phyloP scores from a whole-genome alignment of 2,113 vertebrate species.

The Lycaon pictus region DNA sequence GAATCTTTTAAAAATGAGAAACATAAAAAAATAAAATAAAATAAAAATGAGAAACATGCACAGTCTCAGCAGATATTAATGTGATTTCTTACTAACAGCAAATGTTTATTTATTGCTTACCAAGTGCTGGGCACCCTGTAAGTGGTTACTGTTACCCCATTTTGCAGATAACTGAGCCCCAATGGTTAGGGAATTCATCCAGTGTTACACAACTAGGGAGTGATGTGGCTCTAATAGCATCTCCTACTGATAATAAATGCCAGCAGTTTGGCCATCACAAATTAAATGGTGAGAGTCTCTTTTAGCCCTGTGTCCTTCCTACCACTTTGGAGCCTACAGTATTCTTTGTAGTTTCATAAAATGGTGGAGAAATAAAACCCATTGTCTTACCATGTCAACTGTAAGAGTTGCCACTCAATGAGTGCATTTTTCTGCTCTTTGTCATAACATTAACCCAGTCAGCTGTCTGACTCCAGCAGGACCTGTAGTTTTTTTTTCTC shows the following conservation, averaged over 20 bases:
- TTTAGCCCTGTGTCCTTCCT: background rate
- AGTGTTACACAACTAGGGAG: background rate
- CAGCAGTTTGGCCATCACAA: background rate
- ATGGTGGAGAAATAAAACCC: slow-evolving; percentile 1
- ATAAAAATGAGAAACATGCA: background rate
- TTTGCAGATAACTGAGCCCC: background rate
- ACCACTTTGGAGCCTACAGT: background rate
- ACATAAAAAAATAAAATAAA: too few species aligned
- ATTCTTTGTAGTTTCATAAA: slow-evolving; percentile 40
- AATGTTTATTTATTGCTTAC: slow-evolving; percentile 1
- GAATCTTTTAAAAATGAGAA: slow-evolving; percentile 49
- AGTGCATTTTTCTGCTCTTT: background rate
- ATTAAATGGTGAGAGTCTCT: slow-evolving; percentile 29
- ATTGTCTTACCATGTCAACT: background rate
- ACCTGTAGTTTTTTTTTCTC: background rate
- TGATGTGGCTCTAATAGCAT: background rate
- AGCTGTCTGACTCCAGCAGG: background rate
- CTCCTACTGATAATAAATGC: background rate
- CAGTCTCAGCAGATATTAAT: background rate
- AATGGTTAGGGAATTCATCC: background rate
- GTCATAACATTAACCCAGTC: background rate
- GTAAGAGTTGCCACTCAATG: background rate
- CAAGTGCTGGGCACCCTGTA: background rate
- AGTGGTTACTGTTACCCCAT: background rate
- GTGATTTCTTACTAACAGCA: background rate